A percentile compares a stretch with the other conserved stretches of the same genome.
phyloP scores from a whole-genome alignment of 2,113 vertebrate species.

The Alaudala cheleensis region DNA sequence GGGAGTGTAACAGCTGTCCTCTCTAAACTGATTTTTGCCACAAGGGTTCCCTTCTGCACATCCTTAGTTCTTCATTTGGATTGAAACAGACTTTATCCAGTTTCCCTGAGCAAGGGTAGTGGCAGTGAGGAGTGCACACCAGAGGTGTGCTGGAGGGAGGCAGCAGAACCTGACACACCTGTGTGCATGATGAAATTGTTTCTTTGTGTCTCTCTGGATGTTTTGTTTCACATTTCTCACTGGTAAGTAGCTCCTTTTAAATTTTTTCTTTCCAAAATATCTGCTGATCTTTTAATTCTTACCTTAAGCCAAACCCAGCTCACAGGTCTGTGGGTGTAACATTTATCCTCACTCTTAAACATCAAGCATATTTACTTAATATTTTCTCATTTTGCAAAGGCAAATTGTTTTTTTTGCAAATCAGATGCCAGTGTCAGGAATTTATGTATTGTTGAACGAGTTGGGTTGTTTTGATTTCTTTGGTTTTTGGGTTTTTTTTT shows the following conservation, averaged over 20 bases:
- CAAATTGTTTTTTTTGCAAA: not conserved
- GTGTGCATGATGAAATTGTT: not conserved
- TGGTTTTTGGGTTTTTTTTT: not conserved
- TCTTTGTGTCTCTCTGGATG: not conserved
- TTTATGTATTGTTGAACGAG: not conserved
- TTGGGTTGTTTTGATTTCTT: not conserved
- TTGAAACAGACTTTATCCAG: not conserved
- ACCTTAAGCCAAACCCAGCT: not conserved
- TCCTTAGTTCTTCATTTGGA: not conserved
- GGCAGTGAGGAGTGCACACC: not conserved
- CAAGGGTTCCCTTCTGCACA: not conserved
- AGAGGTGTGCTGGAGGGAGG: not conserved
- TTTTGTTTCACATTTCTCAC: not conserved
- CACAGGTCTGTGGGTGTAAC: not conserved
- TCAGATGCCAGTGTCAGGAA: not conserved
- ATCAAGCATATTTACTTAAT: not conserved
- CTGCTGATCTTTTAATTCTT: not conserved
- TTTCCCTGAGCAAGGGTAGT: not conserved
- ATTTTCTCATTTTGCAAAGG: not conserved
- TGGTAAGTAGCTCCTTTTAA: constrained; percentile 35
- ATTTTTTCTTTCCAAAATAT: not conserved
- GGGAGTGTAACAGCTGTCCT: not conserved
- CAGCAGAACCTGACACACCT: not conserved
- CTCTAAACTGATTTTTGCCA: not conserved
- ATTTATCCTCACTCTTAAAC: not conserved